Base-by-base conservation (phyloP, 1,140 invertebrate species). In the Stegodyphus dumicola region DNA sequence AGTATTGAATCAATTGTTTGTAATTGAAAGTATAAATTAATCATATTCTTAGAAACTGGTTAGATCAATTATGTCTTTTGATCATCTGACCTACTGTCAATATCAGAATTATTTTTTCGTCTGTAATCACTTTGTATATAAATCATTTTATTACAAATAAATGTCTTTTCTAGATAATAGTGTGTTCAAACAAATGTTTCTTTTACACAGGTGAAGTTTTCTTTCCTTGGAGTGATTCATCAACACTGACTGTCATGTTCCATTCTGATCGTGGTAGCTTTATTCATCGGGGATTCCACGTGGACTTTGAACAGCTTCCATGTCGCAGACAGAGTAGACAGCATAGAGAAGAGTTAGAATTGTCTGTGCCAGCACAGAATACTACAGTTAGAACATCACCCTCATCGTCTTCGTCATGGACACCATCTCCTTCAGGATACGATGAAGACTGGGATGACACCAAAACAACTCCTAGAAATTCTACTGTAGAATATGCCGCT, bases 181-280 rank as follows among this genome's bases (percentile, higher is more conserved):
- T 33, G 33, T 33, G 1, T 3, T 33, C 3, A 33, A 33, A 33
- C 33, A 33, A 33, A 33, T 60, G 1, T 10, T 60, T 60, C 56
- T 60, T 76, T 33, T 11, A 70, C 60, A 15, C 51, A 86, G 84
- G 84, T 17, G 84, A 86, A 18, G 17, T 78, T 0, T 56, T 48
- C 3, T 86, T 86, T 51, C 84, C 84, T 0, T 86, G 84, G 84
- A 86, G 76, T 33, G 75, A 86, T 15, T 86, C 84, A 10, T 86
- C 84, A 6, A 86, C 76, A 0, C 48, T 76, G 0, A 77, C 53
- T 6, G 48, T 86, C 15, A 78, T 86, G 75, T 86, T 86, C 69
- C 84, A 86, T 49, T 86, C 84, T 6, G 84, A 86, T 49, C 9
- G 76, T 1, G 75, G 76, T 4, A 77, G 75, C 10, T 85, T 76